These are phyloP conservation scores for Oceanodroma leucorhoa DNA, from an alignment of 2,797 vertebrate genomes.

Conservation along the genomic window DNA sequence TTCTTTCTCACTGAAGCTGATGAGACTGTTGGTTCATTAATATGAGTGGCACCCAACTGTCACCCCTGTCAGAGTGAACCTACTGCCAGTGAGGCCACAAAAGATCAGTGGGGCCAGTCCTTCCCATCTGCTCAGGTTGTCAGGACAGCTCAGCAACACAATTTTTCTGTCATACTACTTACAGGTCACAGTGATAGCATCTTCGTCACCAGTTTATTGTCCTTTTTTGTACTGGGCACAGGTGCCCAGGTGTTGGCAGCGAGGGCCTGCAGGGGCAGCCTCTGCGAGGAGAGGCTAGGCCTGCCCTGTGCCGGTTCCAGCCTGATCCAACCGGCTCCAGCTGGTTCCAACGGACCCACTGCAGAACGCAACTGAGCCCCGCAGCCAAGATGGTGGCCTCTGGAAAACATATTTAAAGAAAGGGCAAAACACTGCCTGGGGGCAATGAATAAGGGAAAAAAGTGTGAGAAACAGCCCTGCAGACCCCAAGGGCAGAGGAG, in stretches of 20 bases:
- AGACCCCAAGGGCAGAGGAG: background rate
- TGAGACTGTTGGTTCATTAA: background rate
- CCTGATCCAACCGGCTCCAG: rapidly evolving
- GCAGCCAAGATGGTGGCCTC: background rate
- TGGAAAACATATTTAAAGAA: background rate
- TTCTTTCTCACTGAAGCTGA: background rate
- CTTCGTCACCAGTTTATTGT: background rate
- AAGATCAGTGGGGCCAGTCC: background rate
- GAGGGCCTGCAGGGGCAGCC: rapidly evolving
- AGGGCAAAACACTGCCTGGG: background rate
- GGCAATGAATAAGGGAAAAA: rapidly evolving
- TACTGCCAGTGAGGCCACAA: too few relatives aligned
- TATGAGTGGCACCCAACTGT: background rate
- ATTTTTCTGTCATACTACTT: background rate
- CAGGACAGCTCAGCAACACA: background rate
- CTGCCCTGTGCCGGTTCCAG: rapidly evolving
- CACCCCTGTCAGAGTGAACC: background rate
- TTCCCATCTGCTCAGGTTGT: background rate
- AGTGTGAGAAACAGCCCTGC: background rate
- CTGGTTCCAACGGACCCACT: rapidly evolving
- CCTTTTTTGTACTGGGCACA: background rate
- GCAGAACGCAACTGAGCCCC: background rate
- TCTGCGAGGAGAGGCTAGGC: background rate
- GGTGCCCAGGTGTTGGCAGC: background rate
- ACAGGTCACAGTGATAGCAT: background rate